Percentiles rank a stretch among this genome's conserved stretches.
Conservation (phyloP, 2,113 vertebrate genomes). For the Eptatretus burgeri region DNA sequence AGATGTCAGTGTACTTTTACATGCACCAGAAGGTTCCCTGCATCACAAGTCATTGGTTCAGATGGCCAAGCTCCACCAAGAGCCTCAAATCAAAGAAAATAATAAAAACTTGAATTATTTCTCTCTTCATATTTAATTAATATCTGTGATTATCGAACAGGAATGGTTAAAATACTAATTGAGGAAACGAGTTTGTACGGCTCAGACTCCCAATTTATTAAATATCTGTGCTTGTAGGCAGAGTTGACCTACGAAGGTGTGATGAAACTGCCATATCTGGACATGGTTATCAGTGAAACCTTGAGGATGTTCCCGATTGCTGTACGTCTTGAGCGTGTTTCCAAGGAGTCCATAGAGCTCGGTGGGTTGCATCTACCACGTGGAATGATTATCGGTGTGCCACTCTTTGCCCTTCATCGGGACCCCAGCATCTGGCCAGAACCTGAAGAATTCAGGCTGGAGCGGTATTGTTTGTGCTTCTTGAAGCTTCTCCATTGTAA, state of each 20-base stretch:
- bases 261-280: constrained; percentile 2
- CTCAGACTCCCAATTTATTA: too few relatives aligned
- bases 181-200: too few relatives aligned
- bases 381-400: constrained; percentile 12
- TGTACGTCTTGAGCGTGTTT: background rate
- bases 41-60: too few relatives aligned
- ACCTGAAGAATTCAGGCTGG: constrained; percentile 18
- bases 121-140: too few relatives aligned
- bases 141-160: too few relatives aligned
- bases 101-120: too few relatives aligned
- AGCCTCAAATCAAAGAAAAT: too few relatives aligned
- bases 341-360: background rate
- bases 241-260: constrained; percentile 8
- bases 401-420: constrained; percentile 16
- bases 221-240: background rate
- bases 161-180: too few relatives aligned
- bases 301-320: background rate
- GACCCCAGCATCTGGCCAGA: constrained; percentile 18
- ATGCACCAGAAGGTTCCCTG: too few relatives aligned
- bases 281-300: constrained; percentile 1
- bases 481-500: too few relatives aligned
- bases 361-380: constrained; percentile 16
- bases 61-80: too few relatives aligned
- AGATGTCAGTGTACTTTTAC: too few relatives aligned
- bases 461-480: constrained; percentile 13